These are phyloP conservation scores for Paratilapia polleni DNA, from an alignment of 2,113 vertebrate genomes.

Conservation along the genomic window DNA sequence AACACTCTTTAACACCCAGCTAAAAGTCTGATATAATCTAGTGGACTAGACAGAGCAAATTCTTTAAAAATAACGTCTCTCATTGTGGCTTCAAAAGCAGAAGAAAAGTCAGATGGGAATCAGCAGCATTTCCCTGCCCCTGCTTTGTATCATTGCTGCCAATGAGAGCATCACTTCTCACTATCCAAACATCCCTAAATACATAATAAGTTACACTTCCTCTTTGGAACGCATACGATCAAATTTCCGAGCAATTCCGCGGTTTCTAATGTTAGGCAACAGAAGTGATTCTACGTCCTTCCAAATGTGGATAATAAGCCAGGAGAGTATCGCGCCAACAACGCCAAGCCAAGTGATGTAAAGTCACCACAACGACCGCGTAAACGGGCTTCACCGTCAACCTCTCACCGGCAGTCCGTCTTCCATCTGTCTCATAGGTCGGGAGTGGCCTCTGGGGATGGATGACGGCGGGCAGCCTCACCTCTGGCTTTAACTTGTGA, in stretches of 20 bases:
- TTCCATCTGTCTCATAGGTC: slow-evolving; percentile 50
- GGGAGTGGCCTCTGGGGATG: slow-evolving; percentile 56
- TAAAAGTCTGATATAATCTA: background rate
- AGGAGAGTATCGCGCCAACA: slow-evolving; percentile 65
- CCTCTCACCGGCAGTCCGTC: slow-evolving; percentile 28
- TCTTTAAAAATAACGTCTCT: background rate
- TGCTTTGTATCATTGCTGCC: slow-evolving; percentile 42
- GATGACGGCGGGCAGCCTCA: slow-evolving; percentile 58
- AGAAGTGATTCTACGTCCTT: background rate
- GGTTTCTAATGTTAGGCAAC: background rate
- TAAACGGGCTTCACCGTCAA: slow-evolving; percentile 41
- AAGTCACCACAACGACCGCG: slow-evolving; percentile 58
- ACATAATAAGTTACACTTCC: slow-evolving; percentile 17
- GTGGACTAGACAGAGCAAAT: background rate
- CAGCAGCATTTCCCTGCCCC: slow-evolving; percentile 25
- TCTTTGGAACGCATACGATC: background rate
- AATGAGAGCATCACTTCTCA: slow-evolving; percentile 43
- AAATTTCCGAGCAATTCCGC: background rate
- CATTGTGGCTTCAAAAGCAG: slow-evolving; percentile 16
- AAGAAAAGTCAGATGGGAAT: slow-evolving; percentile 7
- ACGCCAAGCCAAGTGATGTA: slow-evolving; percentile 64
- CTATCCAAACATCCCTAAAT: slow-evolving; percentile 10
- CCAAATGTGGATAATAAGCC: slow-evolving; percentile 35
- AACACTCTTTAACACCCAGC: background rate
- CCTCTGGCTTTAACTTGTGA: slow-evolving; percentile 79